A percentile compares a stretch with the other conserved stretches of the same genome.
Conservation (phyloP, 2,797 vertebrate genomes). For the Huso huso region DNA sequence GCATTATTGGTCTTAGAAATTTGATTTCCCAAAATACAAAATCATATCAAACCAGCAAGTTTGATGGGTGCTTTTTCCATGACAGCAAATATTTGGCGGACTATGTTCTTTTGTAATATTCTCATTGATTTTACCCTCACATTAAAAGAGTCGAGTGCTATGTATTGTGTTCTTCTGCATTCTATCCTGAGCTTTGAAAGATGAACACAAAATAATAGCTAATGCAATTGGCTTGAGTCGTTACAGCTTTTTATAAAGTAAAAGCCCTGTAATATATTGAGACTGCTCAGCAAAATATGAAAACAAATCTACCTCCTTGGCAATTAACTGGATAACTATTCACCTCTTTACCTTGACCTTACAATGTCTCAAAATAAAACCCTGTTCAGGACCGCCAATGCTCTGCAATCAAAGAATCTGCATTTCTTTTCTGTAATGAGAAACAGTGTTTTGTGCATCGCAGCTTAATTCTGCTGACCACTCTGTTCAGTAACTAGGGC, state of each 20-base stretch:
- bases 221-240: no score
- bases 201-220: no score
- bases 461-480: background rate
- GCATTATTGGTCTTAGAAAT: constrained; percentile 11
- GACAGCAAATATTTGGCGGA: background rate
- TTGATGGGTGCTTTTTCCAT: constrained; percentile 5
- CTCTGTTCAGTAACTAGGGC: background rate
- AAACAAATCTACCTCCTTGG: no score
- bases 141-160: background rate
- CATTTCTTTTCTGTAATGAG: background rate
- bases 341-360: background rate
- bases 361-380: background rate
- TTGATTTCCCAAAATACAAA: constrained; percentile 8
- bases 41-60: constrained; percentile 9
- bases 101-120: no score
- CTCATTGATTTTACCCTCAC: background rate
- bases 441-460: background rate
- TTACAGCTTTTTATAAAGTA: no score
- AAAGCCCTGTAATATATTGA: no score
- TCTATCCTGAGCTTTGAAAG: background rate
- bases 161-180: no score
- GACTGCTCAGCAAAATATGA: no score
- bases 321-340: background rate
- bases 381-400: background rate
- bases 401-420: background rate